phyloP scores from a whole-genome alignment of 2,888 invertebrate species.

The Mycalesis mineus region DNA sequence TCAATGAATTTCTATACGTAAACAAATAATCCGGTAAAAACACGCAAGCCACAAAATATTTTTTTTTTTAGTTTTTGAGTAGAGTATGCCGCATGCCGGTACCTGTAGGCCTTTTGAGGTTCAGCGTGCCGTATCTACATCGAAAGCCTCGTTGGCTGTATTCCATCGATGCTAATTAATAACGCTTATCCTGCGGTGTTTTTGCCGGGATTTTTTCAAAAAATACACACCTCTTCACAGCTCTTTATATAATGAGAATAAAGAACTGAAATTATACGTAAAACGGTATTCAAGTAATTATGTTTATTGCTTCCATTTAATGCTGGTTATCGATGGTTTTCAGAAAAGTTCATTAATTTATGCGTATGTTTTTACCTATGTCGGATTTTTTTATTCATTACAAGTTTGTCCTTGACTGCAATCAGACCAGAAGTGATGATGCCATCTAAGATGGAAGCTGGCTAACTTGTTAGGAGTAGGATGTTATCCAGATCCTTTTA shows the following conservation, averaged over 20 bases:
- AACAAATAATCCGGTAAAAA: background rate
- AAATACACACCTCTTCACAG: conserved; percentile 11
- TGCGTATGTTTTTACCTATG: too few relatives aligned
- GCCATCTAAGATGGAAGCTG: too few relatives aligned
- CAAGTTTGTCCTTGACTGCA: too few relatives aligned
- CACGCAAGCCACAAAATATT: conserved; percentile 1
- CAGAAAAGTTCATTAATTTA: background rate
- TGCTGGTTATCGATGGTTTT: background rate
- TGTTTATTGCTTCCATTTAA: background rate
- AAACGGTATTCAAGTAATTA: background rate
- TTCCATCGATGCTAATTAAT: conserved; percentile 40
- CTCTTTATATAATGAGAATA: background rate
- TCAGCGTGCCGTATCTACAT: conserved; percentile 52
- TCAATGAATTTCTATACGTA: too few relatives aligned
- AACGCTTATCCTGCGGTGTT: conserved; percentile 26
- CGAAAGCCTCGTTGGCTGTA: conserved; percentile 35
- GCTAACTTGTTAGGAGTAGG: too few relatives aligned
- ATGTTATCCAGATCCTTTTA: too few relatives aligned
- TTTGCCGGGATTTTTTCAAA: conserved; percentile 17
- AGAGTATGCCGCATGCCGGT: background rate
- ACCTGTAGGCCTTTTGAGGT: conserved; percentile 29
- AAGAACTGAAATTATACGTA: background rate
- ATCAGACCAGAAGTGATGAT: too few relatives aligned
- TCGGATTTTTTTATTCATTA: too few relatives aligned
- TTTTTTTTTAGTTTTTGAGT: conserved; percentile 6